Base-by-base conservation (phyloP, 2,113 vertebrate genomes). In the Halcyon senegalensis region DNA sequence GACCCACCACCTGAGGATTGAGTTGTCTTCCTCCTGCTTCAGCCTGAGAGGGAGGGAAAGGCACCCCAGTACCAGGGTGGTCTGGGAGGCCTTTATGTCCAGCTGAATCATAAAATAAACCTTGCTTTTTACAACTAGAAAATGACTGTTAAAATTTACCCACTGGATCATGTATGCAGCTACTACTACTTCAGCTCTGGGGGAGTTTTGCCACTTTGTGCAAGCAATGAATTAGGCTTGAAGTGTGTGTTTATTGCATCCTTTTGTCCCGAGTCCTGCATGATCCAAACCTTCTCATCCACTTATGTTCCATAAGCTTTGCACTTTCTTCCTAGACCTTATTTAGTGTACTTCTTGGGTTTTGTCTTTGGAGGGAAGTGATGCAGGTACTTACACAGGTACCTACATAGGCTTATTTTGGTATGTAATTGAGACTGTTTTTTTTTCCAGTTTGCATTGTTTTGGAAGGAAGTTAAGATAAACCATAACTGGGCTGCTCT, bases 1-100 rank as follows among this genome's bases (percentile, higher is more conserved):
- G 67, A 33, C 35, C 35, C 48, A 48, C 25, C 10, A 2, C 39
- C 1, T 39, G 28, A 67, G 20, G 20, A 23, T 41, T 35, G 21
- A 31, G 12, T n/a, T 10, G 0, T 43, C 50, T 44, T 23, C 25
- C 15, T 72, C 35, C 15, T 0, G 2, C 27, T 50, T 67, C 21
- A 55, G 33, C 53, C 30, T 1, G 3, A 28, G 33, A 63, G 7
- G 27, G 27, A 63, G 55, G n/a, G 25, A 35, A 80, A 62, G n/a
- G 25, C 37, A 41, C 12, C 17, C 43, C 18, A 37, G 55, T 9
- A 56, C 25, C 3, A 1, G 39, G 10, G 7, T 69, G 33, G 7
- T 21, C 51, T 60, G 39, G 18, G 31, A 43, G 16, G 31, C 50
- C 28, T 18, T 56, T 59, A 21, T 19, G 13, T 23, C 11, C 60